Conservation (phyloP, 2,888 invertebrate genomes). For the Gnatocerus cornutus region DNA sequence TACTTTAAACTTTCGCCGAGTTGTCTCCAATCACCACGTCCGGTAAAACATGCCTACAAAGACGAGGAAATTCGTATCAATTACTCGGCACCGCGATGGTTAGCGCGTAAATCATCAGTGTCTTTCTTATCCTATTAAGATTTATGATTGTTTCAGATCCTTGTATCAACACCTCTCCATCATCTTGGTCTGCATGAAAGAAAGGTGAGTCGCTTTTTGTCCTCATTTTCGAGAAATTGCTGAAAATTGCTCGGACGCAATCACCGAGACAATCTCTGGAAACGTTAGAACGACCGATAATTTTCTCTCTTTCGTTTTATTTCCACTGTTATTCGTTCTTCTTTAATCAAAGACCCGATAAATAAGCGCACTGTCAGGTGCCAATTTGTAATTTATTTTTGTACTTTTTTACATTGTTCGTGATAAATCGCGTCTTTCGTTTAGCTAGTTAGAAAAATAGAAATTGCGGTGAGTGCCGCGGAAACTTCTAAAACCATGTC, state of each 20-base stretch:
- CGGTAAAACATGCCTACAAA: background rate
- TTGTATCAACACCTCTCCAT: slow-evolving; percentile 33
- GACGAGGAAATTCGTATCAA: background rate
- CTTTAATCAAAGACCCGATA: slow-evolving; percentile 37
- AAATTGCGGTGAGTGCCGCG: background rate
- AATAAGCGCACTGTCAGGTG: slow-evolving; percentile 38
- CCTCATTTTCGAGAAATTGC: slow-evolving; percentile 35
- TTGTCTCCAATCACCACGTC: background rate
- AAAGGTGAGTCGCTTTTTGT: slow-evolving; percentile 39
- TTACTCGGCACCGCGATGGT: slow-evolving; percentile 4
- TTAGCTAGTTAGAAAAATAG: slow-evolving; percentile 2
- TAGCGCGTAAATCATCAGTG: slow-evolving; percentile 1
- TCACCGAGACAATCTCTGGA: slow-evolving; percentile 38
- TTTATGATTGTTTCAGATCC: slow-evolving; percentile 41
- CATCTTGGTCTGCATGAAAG: slow-evolving; percentile 31
- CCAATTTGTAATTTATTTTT: slow-evolving; percentile 36
- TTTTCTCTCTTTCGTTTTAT: slow-evolving; percentile 38
- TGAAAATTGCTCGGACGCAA: slow-evolving; percentile 40
- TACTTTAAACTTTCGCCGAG: too few relatives aligned
- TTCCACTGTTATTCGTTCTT: slow-evolving; percentile 30
- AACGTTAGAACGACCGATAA: slow-evolving; percentile 39
- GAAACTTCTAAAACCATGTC: background rate
- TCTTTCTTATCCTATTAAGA: slow-evolving; percentile 20
- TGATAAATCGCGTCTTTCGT: slow-evolving; percentile 34
- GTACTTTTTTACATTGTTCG: slow-evolving; percentile 26